These are phyloP conservation scores for Erethizon dorsatum DNA, from an alignment of 2,797 vertebrate species.

Conservation along the genomic window DNA sequence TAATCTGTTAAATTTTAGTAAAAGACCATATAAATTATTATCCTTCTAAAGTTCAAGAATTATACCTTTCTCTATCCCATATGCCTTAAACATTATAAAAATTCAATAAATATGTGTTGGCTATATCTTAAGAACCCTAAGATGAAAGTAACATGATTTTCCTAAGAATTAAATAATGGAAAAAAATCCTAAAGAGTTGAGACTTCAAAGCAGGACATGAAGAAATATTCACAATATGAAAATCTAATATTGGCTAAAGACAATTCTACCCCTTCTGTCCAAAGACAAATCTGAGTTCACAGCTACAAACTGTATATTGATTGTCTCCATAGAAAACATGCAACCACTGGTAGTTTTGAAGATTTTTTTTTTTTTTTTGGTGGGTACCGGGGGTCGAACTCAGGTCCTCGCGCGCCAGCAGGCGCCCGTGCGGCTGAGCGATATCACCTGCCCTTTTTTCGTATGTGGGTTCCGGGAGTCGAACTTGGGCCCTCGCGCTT, in stretches of 20 bases:
- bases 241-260: conserved; percentile 62
- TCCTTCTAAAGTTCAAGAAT: neutral
- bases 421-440: too few relatives aligned
- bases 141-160: neutral
- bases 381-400: too few relatives aligned
- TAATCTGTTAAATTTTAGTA: conserved; percentile 17
- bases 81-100: conserved; percentile 37
- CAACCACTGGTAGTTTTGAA: conserved; percentile 58
- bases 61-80: conserved; percentile 19
- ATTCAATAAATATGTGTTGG: conserved; percentile 22
- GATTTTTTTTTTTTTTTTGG: neutral
- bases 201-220: conserved; percentile 39
- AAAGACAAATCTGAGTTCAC: conserved; percentile 61
- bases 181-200: conserved; percentile 9
- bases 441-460: too few relatives aligned
- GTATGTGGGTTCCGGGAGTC: too few relatives aligned
- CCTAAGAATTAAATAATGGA: conserved; percentile 37
- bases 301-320: conserved; percentile 75
- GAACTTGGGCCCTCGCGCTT: too few relatives aligned
- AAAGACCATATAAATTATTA: conserved; percentile 38
- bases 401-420: too few relatives aligned
- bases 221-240: conserved; percentile 46
- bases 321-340: conserved; percentile 22
- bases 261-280: conserved; percentile 64
- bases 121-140: conserved; percentile 49